Evolutionary conservation across 2,797 vertebrate species (phyloP).

Genomic region (Tapirus indicus): DNA sequence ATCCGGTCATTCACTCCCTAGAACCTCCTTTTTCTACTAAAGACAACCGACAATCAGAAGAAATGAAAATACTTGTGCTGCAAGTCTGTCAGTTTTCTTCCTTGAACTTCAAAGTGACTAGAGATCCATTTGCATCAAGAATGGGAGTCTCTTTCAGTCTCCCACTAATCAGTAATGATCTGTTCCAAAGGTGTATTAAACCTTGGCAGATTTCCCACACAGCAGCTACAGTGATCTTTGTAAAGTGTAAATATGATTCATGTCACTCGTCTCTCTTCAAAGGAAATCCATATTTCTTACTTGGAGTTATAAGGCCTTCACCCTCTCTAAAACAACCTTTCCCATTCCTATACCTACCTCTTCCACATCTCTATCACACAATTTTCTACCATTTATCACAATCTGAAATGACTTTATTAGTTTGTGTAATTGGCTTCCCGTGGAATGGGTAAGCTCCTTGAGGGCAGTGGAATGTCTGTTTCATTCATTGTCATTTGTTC

Average conservation of each 20-base stretch:
- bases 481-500: background rate
- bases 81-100: background rate
- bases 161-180: background rate
- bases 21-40: background rate
- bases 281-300: slow-evolving; percentile 14
- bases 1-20: background rate
- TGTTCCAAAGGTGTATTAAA: slow-evolving; percentile 26
- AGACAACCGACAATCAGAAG: background rate
- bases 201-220: background rate
- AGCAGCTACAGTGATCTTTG: background rate
- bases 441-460: background rate
- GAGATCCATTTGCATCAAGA: background rate
- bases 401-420: background rate
- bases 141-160: background rate
- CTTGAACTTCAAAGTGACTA: slow-evolving; percentile 18
- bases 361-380: background rate
- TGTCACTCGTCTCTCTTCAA: background rate
- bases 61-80: slow-evolving; percentile 8
- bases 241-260: background rate
- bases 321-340: background rate
- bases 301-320: background rate
- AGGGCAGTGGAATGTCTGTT: background rate
- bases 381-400: background rate
- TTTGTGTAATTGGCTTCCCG: background rate
- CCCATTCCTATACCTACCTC: background rate